Evolutionary conservation across 1,140 invertebrate genomes (phyloP), one percentile per base, ranked within the genome.

Genomic region (Patella vulgata): DNA sequence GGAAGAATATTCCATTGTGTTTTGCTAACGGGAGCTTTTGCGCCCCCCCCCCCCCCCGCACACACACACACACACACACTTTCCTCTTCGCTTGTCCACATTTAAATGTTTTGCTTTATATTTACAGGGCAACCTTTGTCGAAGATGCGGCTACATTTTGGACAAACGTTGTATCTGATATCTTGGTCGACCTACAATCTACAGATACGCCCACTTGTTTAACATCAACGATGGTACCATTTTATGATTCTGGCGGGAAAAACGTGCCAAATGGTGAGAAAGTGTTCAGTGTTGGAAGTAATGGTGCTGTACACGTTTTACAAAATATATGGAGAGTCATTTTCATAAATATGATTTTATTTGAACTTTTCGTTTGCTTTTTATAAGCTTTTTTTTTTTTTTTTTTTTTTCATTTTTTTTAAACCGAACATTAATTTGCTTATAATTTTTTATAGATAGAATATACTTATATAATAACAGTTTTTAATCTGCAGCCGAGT

Each of bases 121-220:
- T 40, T 28, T 40, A 54, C 51, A 70, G 59, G 27, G 58, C 58
- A 6, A 64, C 62, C 1, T 14, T 65, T 25, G 62, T 69, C 14
- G 54, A 56, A 36, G 63, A 65, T 14, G 17, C n/a, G 25, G 3
- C 39, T 2, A 40, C 43, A 25, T 62, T 59, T 42, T 63, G 59
- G 63, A 47, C 44, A n/a, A 44, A 54, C 4, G 62, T 64, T 5
- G 62, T 64, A 4, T 64, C 67, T 14, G 27, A 43, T 6, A 40
- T 63, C 12, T 17, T 69, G 40, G 47, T 56, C 9, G 67, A 69
- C 46, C 48, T 64, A 2, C 30, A 64, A n/a, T 39, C 36, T 28
- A 63, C 9, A 25, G 55, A 68, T 55, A 55, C 43, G 3, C 57
- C 58, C 1, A 47, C 27, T 11, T 57, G 48, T 25, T 19, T 50